Conservation (phyloP, 2,797 vertebrate species). For the Pangasius macronema region DNA sequence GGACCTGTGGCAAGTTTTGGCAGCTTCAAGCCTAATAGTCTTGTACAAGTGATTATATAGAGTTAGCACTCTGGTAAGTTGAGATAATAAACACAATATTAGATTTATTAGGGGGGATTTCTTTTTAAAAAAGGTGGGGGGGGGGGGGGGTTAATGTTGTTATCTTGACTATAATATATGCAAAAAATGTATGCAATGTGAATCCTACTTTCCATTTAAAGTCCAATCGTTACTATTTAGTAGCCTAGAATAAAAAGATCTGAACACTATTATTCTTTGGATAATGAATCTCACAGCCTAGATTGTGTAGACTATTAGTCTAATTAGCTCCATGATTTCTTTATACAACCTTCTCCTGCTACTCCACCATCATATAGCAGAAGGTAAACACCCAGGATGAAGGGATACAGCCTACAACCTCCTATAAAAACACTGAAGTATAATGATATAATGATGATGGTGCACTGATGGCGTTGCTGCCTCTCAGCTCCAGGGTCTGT, state of each 20-base stretch:
- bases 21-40: neutral
- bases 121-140: neutral
- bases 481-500: neutral
- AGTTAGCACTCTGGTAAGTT: neutral
- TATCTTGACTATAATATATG: neutral
- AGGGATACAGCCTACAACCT: too few relatives aligned
- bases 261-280: neutral
- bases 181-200: neutral
- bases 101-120: neutral
- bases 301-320: neutral
- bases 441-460: too few relatives aligned
- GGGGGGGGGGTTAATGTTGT: neutral
- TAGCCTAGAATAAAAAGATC: neutral
- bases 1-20: conserved; percentile 11
- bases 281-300: neutral
- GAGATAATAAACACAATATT: neutral
- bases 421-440: too few relatives aligned
- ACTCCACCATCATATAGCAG: too few relatives aligned
- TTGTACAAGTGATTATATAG: neutral
- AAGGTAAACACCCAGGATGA: too few relatives aligned
- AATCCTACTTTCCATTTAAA: neutral
- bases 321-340: too few relatives aligned
- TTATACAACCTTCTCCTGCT: too few relatives aligned
- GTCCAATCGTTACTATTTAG: neutral
- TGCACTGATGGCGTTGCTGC: too few relatives aligned